phyloP scores from a whole-genome alignment of 2,797 vertebrate species.

The Alfaro cultratus region DNA sequence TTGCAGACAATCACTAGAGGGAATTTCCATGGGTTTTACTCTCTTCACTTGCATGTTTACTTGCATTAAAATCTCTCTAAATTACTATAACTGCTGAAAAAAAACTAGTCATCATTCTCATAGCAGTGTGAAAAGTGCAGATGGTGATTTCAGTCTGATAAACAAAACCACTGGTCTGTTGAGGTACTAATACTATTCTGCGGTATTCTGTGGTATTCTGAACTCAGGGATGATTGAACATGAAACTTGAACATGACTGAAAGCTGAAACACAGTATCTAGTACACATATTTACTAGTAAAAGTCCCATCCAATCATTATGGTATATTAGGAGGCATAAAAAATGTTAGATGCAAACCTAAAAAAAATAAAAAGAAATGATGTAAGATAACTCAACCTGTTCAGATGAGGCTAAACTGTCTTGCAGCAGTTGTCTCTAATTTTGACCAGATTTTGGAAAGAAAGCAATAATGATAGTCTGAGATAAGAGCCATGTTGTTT shows the following conservation, averaged over 20 bases:
- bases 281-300: conserved; percentile 12
- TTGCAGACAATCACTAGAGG: conserved; percentile 37
- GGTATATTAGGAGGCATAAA: not conserved
- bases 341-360: not conserved
- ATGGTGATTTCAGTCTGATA: conserved; percentile 2
- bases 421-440: conserved; percentile 14
- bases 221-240: conserved; percentile 15
- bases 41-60: conserved; percentile 13
- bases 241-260: conserved; percentile 22
- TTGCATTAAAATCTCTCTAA: conserved; percentile 13
- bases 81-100: conserved; percentile 24
- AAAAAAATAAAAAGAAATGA: not conserved
- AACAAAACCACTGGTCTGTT: not conserved
- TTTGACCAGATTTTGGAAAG: conserved; percentile 28
- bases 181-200: not conserved
- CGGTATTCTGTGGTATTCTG: not conserved
- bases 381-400: not conserved
- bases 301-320: conserved; percentile 16
- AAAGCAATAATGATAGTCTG: conserved; percentile 19
- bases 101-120: conserved; percentile 25
- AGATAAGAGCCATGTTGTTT: conserved; percentile 27
- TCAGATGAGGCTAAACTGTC: not conserved
- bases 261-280: conserved; percentile 13
- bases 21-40: conserved; percentile 54
- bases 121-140: conserved; percentile 31